Percentiles rank a stretch among this genome's conserved stretches.
Conservation (phyloP, 2,888 invertebrate species). For the Arge pagana region DNA sequence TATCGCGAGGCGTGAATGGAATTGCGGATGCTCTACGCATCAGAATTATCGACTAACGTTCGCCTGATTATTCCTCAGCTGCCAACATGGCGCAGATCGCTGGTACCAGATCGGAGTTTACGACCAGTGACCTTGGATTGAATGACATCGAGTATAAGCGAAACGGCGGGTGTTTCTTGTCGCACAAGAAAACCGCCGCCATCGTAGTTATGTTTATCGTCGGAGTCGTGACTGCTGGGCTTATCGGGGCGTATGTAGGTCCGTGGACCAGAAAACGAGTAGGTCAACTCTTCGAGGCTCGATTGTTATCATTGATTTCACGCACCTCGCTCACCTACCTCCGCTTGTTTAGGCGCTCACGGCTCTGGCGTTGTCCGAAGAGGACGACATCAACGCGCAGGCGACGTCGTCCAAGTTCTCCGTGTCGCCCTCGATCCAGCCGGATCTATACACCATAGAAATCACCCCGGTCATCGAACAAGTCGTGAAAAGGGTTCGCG, state of each 20-base stretch:
- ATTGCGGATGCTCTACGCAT: slow-evolving; percentile 23
- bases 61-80: slow-evolving; percentile 38
- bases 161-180: slow-evolving; percentile 67
- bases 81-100: slow-evolving; percentile 42
- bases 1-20: slow-evolving; percentile 33
- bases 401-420: slow-evolving; percentile 26
- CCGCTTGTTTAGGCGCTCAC: slow-evolving; percentile 26
- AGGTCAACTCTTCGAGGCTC: slow-evolving; percentile 4
- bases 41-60: too few relatives aligned
- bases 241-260: slow-evolving; percentile 45
- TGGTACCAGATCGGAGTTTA: slow-evolving; percentile 65
- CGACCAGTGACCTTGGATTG: slow-evolving; percentile 62
- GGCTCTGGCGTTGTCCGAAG: slow-evolving; percentile 20
- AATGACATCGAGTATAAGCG: slow-evolving; percentile 65
- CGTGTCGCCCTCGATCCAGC: slow-evolving; percentile 39
- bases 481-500: slow-evolving; percentile 35
- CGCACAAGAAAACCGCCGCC: slow-evolving; percentile 62
- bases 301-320: too few relatives aligned
- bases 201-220: slow-evolving; percentile 40
- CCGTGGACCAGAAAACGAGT: slow-evolving; percentile 39
- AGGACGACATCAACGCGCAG: slow-evolving; percentile 13
- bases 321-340: neutral
- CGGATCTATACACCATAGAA: slow-evolving; percentile 41
- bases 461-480: slow-evolving; percentile 37
- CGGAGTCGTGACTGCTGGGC: slow-evolving; percentile 42